phyloP scores from a whole-genome alignment of 2,888 invertebrate species.

The Flexamia atlantica region DNA sequence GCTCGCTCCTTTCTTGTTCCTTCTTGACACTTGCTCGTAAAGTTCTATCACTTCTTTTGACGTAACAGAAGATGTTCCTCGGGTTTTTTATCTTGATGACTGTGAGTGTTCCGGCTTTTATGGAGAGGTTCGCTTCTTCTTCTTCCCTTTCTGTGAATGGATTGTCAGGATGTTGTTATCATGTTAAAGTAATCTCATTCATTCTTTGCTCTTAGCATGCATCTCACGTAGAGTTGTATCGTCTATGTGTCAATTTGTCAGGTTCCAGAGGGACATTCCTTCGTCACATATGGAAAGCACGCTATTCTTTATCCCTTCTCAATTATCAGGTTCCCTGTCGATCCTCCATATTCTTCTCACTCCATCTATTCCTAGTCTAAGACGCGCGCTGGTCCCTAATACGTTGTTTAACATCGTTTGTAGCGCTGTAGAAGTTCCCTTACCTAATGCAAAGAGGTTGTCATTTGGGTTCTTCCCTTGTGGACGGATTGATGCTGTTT shows the following conservation, averaged over 20 bases:
- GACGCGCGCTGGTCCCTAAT: conserved; percentile 66
- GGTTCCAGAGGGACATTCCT: conserved; percentile 29
- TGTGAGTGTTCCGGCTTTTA: no score
- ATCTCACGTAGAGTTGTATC: conserved; percentile 5
- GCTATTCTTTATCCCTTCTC: background rate
- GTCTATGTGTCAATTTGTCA: conserved; percentile 37
- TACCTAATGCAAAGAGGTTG: conserved; percentile 52
- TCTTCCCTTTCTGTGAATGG: no score
- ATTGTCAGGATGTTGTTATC: no score
- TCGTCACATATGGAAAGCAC: conserved; percentile 50
- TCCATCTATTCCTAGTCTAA: conserved; percentile 66
- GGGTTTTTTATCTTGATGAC: no score
- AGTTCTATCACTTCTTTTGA: no score
- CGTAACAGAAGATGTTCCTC: no score
- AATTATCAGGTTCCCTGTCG: conserved; percentile 59
- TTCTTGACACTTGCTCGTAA: no score
- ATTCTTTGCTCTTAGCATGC: no score
- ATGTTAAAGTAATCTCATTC: no score
- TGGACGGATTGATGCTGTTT: conserved; percentile 62
- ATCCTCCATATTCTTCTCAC: conserved; percentile 69
- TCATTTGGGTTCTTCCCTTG: conserved; percentile 64
- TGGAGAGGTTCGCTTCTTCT: no score
- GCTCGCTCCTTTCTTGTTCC: no score
- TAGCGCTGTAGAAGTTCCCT: background rate
- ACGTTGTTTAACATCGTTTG: conserved; percentile 61